phyloP scores from a whole-genome alignment of 64 coral and sea anemone genomes.

The Astreopora myriophthalma region DNA sequence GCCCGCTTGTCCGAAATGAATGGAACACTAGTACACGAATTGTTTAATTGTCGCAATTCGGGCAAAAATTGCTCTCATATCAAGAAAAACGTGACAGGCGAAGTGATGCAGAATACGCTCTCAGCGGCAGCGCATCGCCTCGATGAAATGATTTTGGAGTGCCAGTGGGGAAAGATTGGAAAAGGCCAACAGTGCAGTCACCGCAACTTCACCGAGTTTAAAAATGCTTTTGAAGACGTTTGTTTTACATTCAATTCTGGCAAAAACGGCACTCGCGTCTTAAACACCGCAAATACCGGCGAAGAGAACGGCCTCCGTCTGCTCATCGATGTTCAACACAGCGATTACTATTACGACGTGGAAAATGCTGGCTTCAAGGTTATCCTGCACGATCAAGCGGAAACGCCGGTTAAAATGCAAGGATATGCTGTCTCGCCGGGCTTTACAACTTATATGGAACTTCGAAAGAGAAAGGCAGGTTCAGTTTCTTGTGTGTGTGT shows the following conservation, averaged over 20 bases:
- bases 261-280: neutral
- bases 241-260: slow-evolving; percentile 92
- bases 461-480: slow-evolving; percentile 71
- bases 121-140: slow-evolving; percentile 66
- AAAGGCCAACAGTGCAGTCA: slow-evolving; percentile 43
- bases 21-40: slow-evolving; percentile 67
- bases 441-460: slow-evolving; percentile 89
- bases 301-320: slow-evolving; percentile 70
- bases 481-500: neutral
- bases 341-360: slow-evolving; percentile 84
- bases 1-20: slow-evolving; percentile 86
- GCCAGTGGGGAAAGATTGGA: slow-evolving; percentile 47
- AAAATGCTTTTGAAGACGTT: slow-evolving; percentile 69
- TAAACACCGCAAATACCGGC: slow-evolving; percentile 49
- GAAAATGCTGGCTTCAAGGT: slow-evolving; percentile 82
- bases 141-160: slow-evolving; percentile 74
- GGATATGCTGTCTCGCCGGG: slow-evolving; percentile 79
- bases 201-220: slow-evolving; percentile 76
- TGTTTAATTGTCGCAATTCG: slow-evolving; percentile 3
- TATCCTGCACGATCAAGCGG: slow-evolving; percentile 86
- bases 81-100: slow-evolving; percentile 18
- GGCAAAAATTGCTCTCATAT: slow-evolving; percentile 62
- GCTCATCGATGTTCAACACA: slow-evolving; percentile 78
- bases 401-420: slow-evolving; percentile 87
- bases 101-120: slow-evolving; percentile 58